phyloP scores from a whole-genome alignment of 2,113 vertebrate genomes.

The Pandion haliaetus region DNA sequence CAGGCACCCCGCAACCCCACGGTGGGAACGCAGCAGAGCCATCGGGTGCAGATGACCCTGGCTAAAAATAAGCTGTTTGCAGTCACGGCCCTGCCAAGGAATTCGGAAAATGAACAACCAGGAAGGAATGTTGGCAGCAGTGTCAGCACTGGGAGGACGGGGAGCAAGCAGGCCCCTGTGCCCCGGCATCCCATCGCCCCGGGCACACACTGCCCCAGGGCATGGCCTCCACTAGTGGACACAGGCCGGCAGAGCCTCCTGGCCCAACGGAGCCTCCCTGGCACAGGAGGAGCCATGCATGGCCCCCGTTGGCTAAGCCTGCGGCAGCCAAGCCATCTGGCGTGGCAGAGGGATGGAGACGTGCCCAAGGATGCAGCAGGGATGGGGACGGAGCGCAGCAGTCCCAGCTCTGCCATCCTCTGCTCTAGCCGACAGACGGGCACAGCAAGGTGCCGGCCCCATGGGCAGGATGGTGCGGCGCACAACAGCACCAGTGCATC shows the following conservation, averaged over 20 bases:
- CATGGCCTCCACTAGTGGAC: background rate
- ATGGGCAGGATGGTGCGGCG: background rate
- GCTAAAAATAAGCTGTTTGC: constrained; percentile 89
- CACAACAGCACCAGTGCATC: background rate
- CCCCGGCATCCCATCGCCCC: background rate
- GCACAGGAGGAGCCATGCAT: background rate
- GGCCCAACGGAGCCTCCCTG: background rate
- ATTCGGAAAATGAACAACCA: constrained; percentile 75
- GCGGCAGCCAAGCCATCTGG: accelerated
- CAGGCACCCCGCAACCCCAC: background rate
- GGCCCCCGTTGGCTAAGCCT: background rate
- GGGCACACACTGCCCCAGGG: background rate
- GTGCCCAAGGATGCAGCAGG: background rate
- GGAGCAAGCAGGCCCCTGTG: constrained; percentile 19
- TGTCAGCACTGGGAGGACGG: background rate
- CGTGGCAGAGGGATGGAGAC: background rate
- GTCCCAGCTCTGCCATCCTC: accelerated
- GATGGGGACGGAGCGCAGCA: accelerated
- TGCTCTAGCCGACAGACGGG: background rate
- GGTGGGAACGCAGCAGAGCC: constrained; percentile 80
- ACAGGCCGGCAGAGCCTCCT: background rate
- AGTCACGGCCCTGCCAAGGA: constrained; percentile 81
- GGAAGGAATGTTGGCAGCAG: constrained; percentile 62
- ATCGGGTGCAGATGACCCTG: constrained; percentile 83
- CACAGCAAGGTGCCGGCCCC: background rate